These are phyloP conservation scores for Zingel zingel DNA, from an alignment of 2,113 vertebrate species.

Conservation along the genomic window DNA sequence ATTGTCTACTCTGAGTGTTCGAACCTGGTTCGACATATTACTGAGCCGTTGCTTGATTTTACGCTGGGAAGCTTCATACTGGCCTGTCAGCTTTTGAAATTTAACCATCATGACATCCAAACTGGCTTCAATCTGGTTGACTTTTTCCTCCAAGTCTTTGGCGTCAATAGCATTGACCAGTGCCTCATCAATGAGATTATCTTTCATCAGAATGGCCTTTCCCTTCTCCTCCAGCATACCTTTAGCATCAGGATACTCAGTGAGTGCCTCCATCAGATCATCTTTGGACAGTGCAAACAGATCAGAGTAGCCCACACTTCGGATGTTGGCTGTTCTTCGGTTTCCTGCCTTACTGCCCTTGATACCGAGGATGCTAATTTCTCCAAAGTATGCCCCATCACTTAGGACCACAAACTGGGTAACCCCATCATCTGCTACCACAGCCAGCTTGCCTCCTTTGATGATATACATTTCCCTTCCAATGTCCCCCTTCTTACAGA, in stretches of 20 bases:
- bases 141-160: conserved; percentile 90
- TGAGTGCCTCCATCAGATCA: conserved; percentile 78
- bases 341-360: conserved; percentile 82
- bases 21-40: conserved; percentile 87
- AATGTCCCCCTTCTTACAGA: conserved; percentile 82
- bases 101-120: conserved; percentile 87
- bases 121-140: conserved; percentile 84
- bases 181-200: conserved; percentile 77
- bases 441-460: conserved; percentile 78
- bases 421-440: conserved; percentile 78
- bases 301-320: conserved; percentile 81
- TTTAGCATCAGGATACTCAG: conserved; percentile 79
- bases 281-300: conserved; percentile 80
- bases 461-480: conserved; percentile 83
- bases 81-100: conserved; percentile 86
- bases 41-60: conserved; percentile 91
- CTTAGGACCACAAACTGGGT: conserved; percentile 81
- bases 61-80: conserved; percentile 86
- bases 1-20: conserved; percentile 65
- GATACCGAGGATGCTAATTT: conserved; percentile 81
- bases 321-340: conserved; percentile 79
- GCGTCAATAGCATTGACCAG: conserved; percentile 76
- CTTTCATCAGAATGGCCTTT: conserved; percentile 78
- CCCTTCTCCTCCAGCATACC: conserved; percentile 74
- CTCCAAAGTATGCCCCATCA: conserved; percentile 81